A percentile compares a stretch with the other conserved stretches of the same genome.
These are phyloP conservation scores for Urocyon cinereoargenteus DNA, from an alignment of 2,797 vertebrate species.

Conservation along the genomic window DNA sequence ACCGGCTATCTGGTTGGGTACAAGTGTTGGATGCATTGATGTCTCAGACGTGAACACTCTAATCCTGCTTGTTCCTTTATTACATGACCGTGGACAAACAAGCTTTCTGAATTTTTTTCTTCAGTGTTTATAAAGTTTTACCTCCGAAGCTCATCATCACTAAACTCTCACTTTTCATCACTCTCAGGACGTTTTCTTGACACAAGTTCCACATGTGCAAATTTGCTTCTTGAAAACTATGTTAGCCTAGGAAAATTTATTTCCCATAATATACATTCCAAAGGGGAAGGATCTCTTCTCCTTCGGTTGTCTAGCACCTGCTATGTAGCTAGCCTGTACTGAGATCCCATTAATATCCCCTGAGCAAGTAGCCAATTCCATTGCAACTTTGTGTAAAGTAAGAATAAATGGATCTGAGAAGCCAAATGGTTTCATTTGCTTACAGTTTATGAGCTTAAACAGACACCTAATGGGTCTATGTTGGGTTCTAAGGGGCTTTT, in stretches of 20 bases:
- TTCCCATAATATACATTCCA: neutral
- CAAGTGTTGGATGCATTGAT: accelerated
- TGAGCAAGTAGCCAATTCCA: neutral
- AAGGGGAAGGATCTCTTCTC: neutral
- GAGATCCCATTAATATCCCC: neutral
- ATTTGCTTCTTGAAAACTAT: neutral
- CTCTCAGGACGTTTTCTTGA: neutral
- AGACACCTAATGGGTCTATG: accelerated
- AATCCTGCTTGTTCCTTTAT: neutral
- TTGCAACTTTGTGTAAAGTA: neutral
- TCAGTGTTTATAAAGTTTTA: neutral
- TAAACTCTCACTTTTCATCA: neutral
- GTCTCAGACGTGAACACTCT: neutral
- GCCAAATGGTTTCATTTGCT: neutral
- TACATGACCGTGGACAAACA: neutral
- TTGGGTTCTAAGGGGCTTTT: neutral
- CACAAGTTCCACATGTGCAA: neutral
- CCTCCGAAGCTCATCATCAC: neutral
- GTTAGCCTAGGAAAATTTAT: neutral
- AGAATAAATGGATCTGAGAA: neutral
- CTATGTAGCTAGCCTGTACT: neutral
- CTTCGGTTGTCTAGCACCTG: neutral
- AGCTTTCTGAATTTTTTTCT: neutral
- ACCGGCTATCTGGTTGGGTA: neutral
- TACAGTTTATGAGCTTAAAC: neutral